Evolutionary conservation across 2,797 vertebrate genomes (phyloP).

Genomic region (Dendrocincla tyrannina): DNA sequence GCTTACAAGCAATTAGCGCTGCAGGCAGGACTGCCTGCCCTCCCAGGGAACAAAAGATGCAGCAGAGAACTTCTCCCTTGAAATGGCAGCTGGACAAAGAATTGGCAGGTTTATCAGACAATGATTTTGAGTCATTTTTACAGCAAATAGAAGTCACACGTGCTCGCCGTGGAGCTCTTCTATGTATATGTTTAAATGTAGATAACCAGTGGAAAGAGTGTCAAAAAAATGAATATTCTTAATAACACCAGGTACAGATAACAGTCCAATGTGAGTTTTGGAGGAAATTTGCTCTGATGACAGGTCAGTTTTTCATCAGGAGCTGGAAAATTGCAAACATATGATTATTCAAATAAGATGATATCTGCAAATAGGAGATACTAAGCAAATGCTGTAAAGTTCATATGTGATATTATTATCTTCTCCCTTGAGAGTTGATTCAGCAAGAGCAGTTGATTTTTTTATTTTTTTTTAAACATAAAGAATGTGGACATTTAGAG

Average conservation of each 20-base stretch:
- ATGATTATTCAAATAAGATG: slow-evolving; percentile 46
- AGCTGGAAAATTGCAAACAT: slow-evolving; percentile 41
- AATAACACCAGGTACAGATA: neutral
- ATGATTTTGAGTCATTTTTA: neutral
- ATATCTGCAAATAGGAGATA: slow-evolving; percentile 32
- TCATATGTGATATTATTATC: neutral
- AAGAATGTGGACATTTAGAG: slow-evolving; percentile 3
- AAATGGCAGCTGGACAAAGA: slow-evolving; percentile 21
- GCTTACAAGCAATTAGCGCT: neutral
- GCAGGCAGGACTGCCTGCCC: neutral
- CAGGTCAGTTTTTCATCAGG: slow-evolving; percentile 43
- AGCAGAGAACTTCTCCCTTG: neutral
- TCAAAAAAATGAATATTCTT: neutral
- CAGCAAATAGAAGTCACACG: neutral
- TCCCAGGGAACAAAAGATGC: slow-evolving; percentile 26
- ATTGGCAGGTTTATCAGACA: neutral
- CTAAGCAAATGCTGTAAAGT: slow-evolving; percentile 14
- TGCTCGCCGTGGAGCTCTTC: neutral
- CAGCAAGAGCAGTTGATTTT: neutral
- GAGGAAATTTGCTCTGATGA: slow-evolving; percentile 32
- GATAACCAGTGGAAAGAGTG: neutral
- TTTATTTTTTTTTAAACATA: neutral
- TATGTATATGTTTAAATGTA: neutral
- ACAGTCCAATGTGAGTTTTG: neutral
- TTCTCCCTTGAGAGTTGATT: neutral